Evolutionary conservation across 2,888 invertebrate species (phyloP), one percentile per base, ranked within the genome.

Genomic region (Nemoura dubitans): DNA sequence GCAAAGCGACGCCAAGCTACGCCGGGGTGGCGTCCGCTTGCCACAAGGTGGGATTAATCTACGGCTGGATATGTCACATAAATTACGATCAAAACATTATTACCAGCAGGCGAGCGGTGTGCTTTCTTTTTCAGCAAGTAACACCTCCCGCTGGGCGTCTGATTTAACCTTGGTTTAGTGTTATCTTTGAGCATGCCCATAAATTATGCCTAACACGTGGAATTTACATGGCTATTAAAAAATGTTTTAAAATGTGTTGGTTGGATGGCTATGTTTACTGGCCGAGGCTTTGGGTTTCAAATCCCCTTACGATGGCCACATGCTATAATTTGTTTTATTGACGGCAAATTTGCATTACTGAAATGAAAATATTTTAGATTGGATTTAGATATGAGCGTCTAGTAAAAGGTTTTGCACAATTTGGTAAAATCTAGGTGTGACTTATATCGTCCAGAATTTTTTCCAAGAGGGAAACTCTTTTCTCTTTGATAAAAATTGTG

Each of bases 21-120:
- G 36, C 36, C 36, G 3, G 10, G 10, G 5, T 36, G 36, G 36
- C 36, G 36, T 36, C 36, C n/a, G n/a, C n/a, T n/a, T n/a, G 59
- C 59, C 21, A 59, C 59, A 59, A 10, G 59, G 16, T 21, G 16
- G 78, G 78, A 27, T 83, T 83, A 83, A 83, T 83, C 83, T 83
- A 43, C 42, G 83, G 29, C 83, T 36, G 30, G 42, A 83, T 26
- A 36, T 43, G 26, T 36, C 83, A 83, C 43, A 83, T 83, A 83
- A 83, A 83, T 83, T 43, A 26, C 83, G 42, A 83, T 83, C 83
- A 83, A 36, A 83, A 83, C 42, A 26, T 83, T 83, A 83, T 83
- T 30, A 83, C 83, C 26, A 36, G 27, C 78, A 78, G 5, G 78
- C 28, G 78, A 21, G n/a, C 26, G 26, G 27, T 0, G 28, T 78